Conservation (phyloP, 2,113 vertebrate species). For the Pygoscelis adeliae region DNA sequence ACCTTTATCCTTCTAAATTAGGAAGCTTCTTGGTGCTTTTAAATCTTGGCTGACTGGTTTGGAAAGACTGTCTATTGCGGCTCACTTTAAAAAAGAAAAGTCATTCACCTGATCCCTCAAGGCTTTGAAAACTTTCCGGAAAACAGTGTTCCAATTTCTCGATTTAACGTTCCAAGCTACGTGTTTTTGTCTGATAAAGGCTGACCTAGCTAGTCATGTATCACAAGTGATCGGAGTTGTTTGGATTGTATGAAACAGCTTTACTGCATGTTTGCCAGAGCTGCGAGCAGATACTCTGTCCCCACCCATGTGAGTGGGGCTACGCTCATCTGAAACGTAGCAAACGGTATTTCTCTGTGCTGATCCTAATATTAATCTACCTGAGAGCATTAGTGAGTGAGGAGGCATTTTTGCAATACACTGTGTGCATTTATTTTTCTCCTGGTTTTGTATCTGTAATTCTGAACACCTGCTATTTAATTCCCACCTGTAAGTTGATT, state of each 20-base stretch:
- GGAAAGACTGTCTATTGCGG: fast-evolving
- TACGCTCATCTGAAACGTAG: background rate
- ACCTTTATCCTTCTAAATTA: background rate
- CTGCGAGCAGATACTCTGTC: background rate
- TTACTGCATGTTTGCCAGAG: conserved; percentile 7
- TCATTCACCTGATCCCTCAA: background rate
- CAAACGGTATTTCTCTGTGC: background rate
- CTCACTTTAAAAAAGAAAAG: background rate
- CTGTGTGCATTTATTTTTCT: background rate
- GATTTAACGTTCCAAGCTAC: conserved; percentile 50
- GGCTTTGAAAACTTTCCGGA: conserved; percentile 18
- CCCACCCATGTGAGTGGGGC: fast-evolving
- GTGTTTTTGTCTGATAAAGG: conserved; percentile 49
- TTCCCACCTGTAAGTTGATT: background rate
- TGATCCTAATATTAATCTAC: background rate
- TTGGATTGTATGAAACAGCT: background rate
- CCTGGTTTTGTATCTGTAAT: background rate
- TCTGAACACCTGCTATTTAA: background rate
- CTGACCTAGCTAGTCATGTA: conserved; percentile 40
- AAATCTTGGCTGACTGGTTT: background rate
- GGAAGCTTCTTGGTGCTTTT: background rate
- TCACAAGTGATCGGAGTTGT: conserved; percentile 43
- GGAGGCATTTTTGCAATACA: background rate
- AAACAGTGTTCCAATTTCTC: conserved; percentile 44
- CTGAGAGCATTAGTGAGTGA: background rate